Conservation (phyloP, 2,797 vertebrate species). For the Galago senegalensis region DNA sequence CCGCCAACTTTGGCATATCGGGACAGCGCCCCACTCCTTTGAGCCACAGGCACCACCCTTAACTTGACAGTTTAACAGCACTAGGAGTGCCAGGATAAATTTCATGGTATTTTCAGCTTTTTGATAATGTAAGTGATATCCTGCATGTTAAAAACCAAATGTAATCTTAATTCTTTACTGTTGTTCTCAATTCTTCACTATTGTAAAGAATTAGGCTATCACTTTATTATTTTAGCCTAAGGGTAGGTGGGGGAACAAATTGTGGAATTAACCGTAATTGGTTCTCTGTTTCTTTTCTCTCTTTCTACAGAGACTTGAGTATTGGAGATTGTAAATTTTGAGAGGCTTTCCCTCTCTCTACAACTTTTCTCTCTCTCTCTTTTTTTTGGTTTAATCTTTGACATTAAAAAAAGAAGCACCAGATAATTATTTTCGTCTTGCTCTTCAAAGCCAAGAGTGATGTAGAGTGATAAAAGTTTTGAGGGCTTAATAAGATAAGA, state of each 20-base stretch:
- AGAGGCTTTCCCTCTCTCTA: not conserved
- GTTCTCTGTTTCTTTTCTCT: conserved; percentile 15
- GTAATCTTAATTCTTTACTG: not conserved
- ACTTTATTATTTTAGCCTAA: not conserved
- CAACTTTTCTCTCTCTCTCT: not conserved
- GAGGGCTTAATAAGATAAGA: conserved; percentile 54
- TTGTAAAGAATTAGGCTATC: not conserved
- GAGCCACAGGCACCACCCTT: not conserved
- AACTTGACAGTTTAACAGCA: not conserved
- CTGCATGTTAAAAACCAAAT: not conserved
- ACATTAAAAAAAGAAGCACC: not conserved
- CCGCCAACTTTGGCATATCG: too few species aligned
- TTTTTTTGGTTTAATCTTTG: not conserved
- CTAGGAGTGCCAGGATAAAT: not conserved
- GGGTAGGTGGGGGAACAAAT: not conserved
- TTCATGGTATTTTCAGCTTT: not conserved
- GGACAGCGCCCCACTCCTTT: too few species aligned
- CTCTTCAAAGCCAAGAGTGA: conserved; percentile 56
- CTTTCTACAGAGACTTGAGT: not conserved
- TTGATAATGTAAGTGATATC: not conserved
- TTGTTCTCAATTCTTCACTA: not conserved
- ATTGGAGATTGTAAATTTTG: not conserved
- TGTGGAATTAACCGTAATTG: conserved; percentile 35
- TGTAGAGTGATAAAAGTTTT: conserved; percentile 49
- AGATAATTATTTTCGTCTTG: conserved; percentile 25